These are phyloP conservation scores for Polietes domitor DNA, from an alignment of 2,888 invertebrate species.

Conservation along the genomic window DNA sequence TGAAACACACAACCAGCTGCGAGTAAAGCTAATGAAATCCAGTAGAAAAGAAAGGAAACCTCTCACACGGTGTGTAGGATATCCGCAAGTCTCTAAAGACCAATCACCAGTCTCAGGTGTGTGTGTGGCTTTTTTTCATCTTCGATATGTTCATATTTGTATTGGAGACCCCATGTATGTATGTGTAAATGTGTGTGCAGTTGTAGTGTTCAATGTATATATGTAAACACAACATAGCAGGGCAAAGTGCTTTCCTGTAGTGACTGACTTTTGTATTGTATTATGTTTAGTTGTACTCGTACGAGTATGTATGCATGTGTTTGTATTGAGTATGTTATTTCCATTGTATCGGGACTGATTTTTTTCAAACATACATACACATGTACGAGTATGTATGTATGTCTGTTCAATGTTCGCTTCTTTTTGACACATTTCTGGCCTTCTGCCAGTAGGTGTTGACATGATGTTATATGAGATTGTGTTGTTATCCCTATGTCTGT, in stretches of 20 bases:
- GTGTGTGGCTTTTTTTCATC: too few relatives aligned
- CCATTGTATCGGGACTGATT: constrained; percentile 5
- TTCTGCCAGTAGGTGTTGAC: constrained; percentile 67
- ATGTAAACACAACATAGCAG: constrained; percentile 9
- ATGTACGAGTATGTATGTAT: neutral
- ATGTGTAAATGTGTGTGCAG: neutral
- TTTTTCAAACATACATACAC: neutral
- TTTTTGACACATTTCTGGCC: constrained; percentile 66
- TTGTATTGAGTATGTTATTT: neutral
- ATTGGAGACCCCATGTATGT: neutral
- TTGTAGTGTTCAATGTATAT: neutral
- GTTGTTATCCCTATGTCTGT: constrained; percentile 1
- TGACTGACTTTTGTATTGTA: constrained; percentile 18
- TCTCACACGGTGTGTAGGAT: neutral
- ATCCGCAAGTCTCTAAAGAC: constrained; percentile 1
- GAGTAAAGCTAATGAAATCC: too few relatives aligned
- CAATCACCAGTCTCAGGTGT: constrained; percentile 2
- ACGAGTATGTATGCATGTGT: neutral
- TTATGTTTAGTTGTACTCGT: neutral
- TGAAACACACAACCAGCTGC: too few relatives aligned
- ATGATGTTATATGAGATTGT: constrained; percentile 49
- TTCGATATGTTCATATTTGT: constrained; percentile 1
- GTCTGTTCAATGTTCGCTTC: constrained; percentile 19
- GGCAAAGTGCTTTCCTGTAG: constrained; percentile 19
- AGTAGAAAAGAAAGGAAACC: neutral